These are phyloP conservation scores for Operophtera brumata DNA, from an alignment of 2,888 invertebrate species.

Conservation along the genomic window DNA sequence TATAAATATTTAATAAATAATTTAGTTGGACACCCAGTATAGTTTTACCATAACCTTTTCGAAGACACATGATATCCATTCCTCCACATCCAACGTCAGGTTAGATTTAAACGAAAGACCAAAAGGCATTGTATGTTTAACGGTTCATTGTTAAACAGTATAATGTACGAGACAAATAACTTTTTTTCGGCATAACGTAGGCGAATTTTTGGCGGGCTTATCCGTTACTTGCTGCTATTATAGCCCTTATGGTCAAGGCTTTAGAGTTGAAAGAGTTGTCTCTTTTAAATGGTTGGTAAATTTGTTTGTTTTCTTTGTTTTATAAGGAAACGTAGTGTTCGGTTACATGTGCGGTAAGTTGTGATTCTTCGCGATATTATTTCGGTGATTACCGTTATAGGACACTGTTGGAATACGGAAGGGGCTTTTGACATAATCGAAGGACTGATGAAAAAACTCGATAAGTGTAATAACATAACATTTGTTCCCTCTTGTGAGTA, in stretches of 20 bases:
- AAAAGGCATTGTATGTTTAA: conserved; percentile 56
- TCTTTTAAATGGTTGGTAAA: conserved; percentile 23
- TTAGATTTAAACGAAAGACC: conserved; percentile 21
- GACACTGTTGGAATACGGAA: conserved; percentile 37
- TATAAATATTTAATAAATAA: too few species aligned
- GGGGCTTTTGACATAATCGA: conserved; percentile 29
- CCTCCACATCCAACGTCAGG: conserved; percentile 12
- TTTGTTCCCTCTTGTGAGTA: too few species aligned
- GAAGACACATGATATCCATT: not conserved
- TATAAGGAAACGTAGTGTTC: conserved; percentile 63
- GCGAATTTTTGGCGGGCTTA: conserved; percentile 48
- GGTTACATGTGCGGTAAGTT: conserved; percentile 60
- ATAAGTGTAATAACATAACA: too few species aligned
- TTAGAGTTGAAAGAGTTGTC: conserved; percentile 26
- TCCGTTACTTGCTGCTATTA: not conserved
- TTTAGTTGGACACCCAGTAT: not conserved
- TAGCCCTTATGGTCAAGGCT: conserved; percentile 1
- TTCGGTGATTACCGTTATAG: conserved; percentile 58
- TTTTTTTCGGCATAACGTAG: conserved; percentile 60
- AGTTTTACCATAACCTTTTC: not conserved
- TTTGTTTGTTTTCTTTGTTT: conserved; percentile 51
- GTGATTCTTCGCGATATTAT: conserved; percentile 54
- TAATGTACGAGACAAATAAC: conserved; percentile 69
- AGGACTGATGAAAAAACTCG: conserved; percentile 8
- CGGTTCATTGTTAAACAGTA: conserved; percentile 66